Evolutionary conservation across 1,140 invertebrate genomes (phyloP).

Genomic region (Drosophila prosaltans): DNA sequence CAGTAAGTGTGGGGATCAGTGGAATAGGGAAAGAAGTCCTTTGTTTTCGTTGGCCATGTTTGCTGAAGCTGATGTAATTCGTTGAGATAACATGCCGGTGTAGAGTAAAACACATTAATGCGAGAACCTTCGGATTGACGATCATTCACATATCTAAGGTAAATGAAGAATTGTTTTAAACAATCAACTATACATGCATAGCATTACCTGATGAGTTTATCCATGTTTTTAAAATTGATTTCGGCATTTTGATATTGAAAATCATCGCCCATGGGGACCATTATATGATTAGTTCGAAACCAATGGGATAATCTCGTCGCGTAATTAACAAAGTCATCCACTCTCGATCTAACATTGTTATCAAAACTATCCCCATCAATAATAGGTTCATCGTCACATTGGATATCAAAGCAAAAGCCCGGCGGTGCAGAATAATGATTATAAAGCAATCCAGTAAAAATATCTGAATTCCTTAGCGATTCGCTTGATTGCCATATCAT

Average conservation of each 20-base stretch:
- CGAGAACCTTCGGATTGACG: constrained; percentile 86
- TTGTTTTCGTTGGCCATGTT: constrained; percentile 88
- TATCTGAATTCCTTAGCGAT: constrained; percentile 85
- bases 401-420: constrained; percentile 95
- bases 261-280: constrained; percentile 96
- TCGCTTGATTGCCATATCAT: constrained; percentile 85
- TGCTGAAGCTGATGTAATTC: constrained; percentile 88
- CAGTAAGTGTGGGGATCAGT: constrained; percentile 92
- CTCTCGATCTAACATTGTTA: constrained; percentile 88
- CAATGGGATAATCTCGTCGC: constrained; percentile 83
- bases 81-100: constrained; percentile 96
- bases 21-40: constrained; percentile 97
- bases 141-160: constrained; percentile 85
- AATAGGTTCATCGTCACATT: constrained; percentile 92
- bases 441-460: constrained; percentile 89
- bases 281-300: constrained; percentile 89
- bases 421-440: constrained; percentile 93
- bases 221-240: constrained; percentile 93
- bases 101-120: constrained; percentile 84
- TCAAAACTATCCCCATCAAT: constrained; percentile 89
- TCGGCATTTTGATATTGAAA: constrained; percentile 94
- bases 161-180: neutral
- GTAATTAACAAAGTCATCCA: constrained; percentile 86
- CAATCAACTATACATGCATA: too few relatives aligned
- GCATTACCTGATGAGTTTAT: constrained; percentile 92